Conservation (phyloP, 2,113 vertebrate genomes). For the Syngnathus floridae region DNA sequence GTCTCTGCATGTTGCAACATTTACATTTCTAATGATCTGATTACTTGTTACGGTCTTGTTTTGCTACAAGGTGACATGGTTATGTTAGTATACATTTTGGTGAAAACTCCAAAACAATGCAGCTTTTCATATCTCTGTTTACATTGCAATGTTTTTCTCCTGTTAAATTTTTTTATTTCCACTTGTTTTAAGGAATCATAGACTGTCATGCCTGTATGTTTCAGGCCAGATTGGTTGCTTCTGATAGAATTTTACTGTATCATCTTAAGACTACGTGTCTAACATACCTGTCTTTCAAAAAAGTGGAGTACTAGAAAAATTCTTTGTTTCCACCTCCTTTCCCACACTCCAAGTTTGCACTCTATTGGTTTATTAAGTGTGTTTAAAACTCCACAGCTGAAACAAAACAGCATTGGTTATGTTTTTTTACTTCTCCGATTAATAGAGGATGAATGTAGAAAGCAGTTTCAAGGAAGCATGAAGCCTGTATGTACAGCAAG, state of each 20-base stretch:
- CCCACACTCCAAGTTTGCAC: not conserved
- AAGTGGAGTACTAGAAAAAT: not conserved
- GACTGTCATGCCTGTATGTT: not conserved
- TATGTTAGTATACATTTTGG: not conserved
- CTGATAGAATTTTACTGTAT: not conserved
- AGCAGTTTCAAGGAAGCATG: constrained; percentile 54
- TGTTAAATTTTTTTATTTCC: constrained; percentile 15
- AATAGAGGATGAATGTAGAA: constrained; percentile 58
- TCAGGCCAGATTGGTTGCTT: not conserved
- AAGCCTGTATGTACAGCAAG: constrained; percentile 51
- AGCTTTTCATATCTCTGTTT: constrained; percentile 3
- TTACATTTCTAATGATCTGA: constrained; percentile 1
- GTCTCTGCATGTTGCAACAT: not conserved
- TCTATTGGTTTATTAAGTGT: constrained; percentile 37
- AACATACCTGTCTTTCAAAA: not conserved
- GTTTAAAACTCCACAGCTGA: constrained; percentile 47
- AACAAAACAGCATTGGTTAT: constrained; percentile 63
- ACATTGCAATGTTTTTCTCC: not conserved
- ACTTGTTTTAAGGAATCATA: constrained; percentile 11
- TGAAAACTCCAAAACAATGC: not conserved
- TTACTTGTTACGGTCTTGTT: not conserved
- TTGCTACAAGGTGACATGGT: not conserved
- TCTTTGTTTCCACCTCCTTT: constrained; percentile 23
- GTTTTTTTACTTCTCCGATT: constrained; percentile 43
- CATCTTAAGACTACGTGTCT: not conserved